Evolutionary conservation across 2,888 invertebrate species (phyloP).

Genomic region (Penaeus monodon): DNA sequence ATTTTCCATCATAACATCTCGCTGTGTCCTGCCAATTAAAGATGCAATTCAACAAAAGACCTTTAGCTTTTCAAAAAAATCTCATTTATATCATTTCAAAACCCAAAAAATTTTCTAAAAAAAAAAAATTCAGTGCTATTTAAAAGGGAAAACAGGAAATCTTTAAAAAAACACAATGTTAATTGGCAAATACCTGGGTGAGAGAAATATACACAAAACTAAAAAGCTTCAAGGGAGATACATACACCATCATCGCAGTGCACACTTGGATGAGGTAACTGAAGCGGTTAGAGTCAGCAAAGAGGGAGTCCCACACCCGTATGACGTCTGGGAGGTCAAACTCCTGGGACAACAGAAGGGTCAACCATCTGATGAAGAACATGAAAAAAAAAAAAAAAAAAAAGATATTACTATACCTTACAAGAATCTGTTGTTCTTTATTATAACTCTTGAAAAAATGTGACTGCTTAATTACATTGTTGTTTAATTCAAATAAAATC

Average conservation of each 20-base stretch:
- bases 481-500: no score
- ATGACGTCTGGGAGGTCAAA: slow-evolving; percentile 97
- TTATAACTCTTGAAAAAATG: neutral
- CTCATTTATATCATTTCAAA: neutral
- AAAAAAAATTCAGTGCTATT: neutral
- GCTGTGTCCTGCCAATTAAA: slow-evolving; percentile 78
- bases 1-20: slow-evolving; percentile 84
- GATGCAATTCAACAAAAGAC: neutral
- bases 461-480: neutral
- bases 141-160: neutral
- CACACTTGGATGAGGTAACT: slow-evolving; percentile 92
- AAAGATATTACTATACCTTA: neutral
- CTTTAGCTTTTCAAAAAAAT: neutral
- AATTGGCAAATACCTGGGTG: neutral
- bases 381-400: neutral
- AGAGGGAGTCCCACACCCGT: slow-evolving; percentile 96
- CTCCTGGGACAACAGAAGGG: slow-evolving; percentile 94
- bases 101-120: neutral
- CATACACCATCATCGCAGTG: slow-evolving; percentile 97
- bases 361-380: slow-evolving; percentile 83
- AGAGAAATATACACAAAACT: neutral
- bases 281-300: slow-evolving; percentile 90
- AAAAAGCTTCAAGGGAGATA: slow-evolving; percentile 67
- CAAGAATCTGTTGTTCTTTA: neutral
- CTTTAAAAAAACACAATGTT: neutral